These are phyloP conservation scores for Platyscapa corneri DNA, from an alignment of 1,140 invertebrate genomes.

Conservation along the genomic window DNA sequence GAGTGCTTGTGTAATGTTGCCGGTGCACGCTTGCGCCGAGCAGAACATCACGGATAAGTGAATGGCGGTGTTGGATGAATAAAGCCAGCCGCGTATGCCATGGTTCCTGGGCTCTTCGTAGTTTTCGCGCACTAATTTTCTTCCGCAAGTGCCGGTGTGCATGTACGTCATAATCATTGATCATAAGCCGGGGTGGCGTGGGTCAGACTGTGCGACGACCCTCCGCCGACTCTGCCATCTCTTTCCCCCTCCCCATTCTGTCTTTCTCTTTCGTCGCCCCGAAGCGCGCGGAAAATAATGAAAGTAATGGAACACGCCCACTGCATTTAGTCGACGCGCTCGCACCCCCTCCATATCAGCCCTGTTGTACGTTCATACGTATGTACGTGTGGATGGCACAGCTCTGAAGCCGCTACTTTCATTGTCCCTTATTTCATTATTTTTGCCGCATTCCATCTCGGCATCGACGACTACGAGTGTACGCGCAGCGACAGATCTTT, in stretches of 20 bases:
- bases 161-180: slow-evolving; percentile 37
- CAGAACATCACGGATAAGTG: no score
- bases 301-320: slow-evolving; percentile 66
- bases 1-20: no score
- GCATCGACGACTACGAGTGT: not conserved
- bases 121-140: slow-evolving; percentile 17
- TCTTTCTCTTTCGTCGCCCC: not conserved
- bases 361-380: slow-evolving; percentile 40
- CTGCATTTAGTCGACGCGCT: slow-evolving; percentile 59
- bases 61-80: not conserved
- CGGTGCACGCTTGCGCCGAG: no score
- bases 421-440: slow-evolving; percentile 70
- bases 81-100: not conserved
- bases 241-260: not conserved
- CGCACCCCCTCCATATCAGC: slow-evolving; percentile 51
- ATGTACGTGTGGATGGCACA: not conserved
- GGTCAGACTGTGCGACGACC: not conserved
- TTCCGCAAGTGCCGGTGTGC: slow-evolving; percentile 24
- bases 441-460: slow-evolving; percentile 62
- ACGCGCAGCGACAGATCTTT: not conserved
- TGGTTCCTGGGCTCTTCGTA: not conserved
- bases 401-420: slow-evolving; percentile 65
- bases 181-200: slow-evolving; percentile 18
- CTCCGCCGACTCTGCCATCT: not conserved
- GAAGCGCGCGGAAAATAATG: slow-evolving; percentile 58